phyloP scores from a whole-genome alignment of 2,113 vertebrate species.

The Amblyopsis rosae region DNA sequence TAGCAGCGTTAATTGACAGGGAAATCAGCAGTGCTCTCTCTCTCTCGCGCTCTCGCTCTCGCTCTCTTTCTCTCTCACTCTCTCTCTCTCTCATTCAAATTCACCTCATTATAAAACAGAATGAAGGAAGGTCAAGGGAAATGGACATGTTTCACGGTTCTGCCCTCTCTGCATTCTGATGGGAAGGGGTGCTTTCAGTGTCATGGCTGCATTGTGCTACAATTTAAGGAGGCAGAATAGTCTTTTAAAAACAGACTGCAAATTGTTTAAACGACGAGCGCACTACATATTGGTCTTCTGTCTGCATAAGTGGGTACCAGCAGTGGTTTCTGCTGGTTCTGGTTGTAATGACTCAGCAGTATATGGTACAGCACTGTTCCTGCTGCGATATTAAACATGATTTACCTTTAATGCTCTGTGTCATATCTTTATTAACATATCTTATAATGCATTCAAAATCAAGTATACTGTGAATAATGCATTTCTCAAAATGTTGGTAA shows the following conservation, averaged over 20 bases:
- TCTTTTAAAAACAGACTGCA: background rate
- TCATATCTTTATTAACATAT: too few species aligned
- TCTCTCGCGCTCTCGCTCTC: slow-evolving; percentile 53
- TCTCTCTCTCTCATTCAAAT: slow-evolving; percentile 73
- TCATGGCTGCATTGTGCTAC: background rate
- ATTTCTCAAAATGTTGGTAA: too few species aligned
- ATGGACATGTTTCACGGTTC: slow-evolving; percentile 55
- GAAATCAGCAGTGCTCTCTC: slow-evolving; percentile 66
- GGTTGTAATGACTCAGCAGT: slow-evolving; percentile 6
- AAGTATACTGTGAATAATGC: too few species aligned
- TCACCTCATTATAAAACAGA: slow-evolving; percentile 85
- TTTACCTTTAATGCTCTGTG: too few species aligned
- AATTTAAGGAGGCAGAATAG: background rate
- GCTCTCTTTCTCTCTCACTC: slow-evolving; percentile 51
- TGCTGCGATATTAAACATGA: too few species aligned
- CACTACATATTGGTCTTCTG: background rate
- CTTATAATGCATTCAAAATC: too few species aligned
- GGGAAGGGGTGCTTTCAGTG: background rate
- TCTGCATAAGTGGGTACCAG: background rate
- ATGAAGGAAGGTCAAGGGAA: slow-evolving; percentile 81
- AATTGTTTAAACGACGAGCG: background rate
- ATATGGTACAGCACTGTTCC: background rate
- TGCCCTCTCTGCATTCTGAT: background rate
- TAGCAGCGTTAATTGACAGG: slow-evolving; percentile 83
- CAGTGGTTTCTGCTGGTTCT: too few species aligned